Evolutionary conservation across 2,797 vertebrate genomes (phyloP), one percentile per base, ranked within the genome.

Genomic region (Chaenodraco wilsoni): DNA sequence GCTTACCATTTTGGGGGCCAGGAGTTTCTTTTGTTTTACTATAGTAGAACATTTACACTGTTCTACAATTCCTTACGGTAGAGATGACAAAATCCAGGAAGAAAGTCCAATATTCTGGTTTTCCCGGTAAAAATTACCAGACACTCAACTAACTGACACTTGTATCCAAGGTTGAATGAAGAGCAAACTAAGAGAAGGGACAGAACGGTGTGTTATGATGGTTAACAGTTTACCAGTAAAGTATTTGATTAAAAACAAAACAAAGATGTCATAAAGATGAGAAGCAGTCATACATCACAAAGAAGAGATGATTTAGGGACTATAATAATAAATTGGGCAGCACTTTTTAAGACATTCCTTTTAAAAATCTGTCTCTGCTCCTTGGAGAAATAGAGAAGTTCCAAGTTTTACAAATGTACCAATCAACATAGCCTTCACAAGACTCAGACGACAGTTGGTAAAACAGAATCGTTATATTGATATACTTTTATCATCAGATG

Each of bases 1-100:
- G 7, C 27, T 48, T 10, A 15, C 21, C n/a, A 48, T 41, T 11
- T 9, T 15, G 15, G 12, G 23, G 59, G 41, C 33, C 59, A 31
- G 5, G 27, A 70, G 27, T 60, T 62, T 48, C 3, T 37, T 69
- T 41, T 57, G n/a, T 21, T 60, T 45, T 37, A 62, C 23, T 23
- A 23, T 23, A 23, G 23, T 23, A 23, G 23, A 23, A 23, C 23
- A 23, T 12, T 31, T 3, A 44, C 48, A 59, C 16, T 46, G 8
- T 21, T 23, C 40, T 56, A 44, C 21, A 15, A 23, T 65, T 63
- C 69, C 21, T 8, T 44, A 37, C 31, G 33, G 23, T 15, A 37
- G 23, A 37, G 3, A 37, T 45, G 8, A 10, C 40, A 46, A 45
- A 6, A n/a, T 8, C 15, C 2, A 21, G 33, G 33, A 2, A 17